Base-by-base conservation (phyloP, 2,113 vertebrate genomes). In the Garra rufa region DNA sequence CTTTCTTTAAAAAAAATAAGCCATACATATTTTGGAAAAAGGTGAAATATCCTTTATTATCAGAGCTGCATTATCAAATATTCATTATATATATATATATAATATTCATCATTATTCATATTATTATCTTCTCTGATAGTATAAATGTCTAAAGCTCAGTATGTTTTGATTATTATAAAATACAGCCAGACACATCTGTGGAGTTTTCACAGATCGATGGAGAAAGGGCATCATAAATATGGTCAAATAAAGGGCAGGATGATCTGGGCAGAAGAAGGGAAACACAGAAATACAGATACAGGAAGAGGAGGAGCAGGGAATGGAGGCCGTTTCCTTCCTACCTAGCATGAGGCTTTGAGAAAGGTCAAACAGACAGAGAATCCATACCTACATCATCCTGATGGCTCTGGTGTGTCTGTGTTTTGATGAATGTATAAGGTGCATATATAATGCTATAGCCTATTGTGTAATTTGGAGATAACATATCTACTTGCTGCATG, bases 351-450 rank as follows among this genome's bases (percentile, higher is more conserved):
- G 9, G 6, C 69, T 71, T 71, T 2, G 11, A 24, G 6, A 63
- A 74, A 74, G 13, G 70, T 48, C 70, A 74, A 44, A 48, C 71
- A 48, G 41, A 73, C 67, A 71, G 38, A 30, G 17, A 19, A 70
- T 69, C 24, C 30, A 69, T 10, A 69, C 9, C 9, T 3, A 13
- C 38, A 21, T 71, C 21, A 74, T 28, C 5, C 10, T 2, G 6
- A 70, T 10, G 19, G 3, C 19, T 70, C 34, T 70, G 61, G 55
- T 57, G 9, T 57, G 9, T n/a, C n/a, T 0, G 19, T 65, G 4
- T 15, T 3, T 13, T 63, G n/a, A 15, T 65, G 4, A 65, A 26
- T 28, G 9, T 8, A n/a, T 59, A 65, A 11, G 28, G 11, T 65
- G 11, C 24, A 65, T 17, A 30, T 7, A 26, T 34, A 15, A 65